Evolutionary conservation across 2,113 vertebrate genomes (phyloP).

Genomic region (Triplophysa siluroides): DNA sequence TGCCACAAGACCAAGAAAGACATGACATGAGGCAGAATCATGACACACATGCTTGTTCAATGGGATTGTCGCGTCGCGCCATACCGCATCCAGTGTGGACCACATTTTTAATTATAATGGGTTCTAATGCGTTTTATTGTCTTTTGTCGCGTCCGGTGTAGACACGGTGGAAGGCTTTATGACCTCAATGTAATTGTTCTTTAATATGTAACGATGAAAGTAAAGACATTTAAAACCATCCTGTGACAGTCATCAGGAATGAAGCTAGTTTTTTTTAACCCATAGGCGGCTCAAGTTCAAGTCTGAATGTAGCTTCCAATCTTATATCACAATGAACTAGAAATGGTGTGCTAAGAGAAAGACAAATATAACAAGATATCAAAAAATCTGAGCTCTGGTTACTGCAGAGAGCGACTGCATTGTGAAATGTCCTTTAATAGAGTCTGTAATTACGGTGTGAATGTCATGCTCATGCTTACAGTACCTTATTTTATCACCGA

Average conservation of each 20-base stretch:
- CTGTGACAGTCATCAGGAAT: conserved; percentile 3
- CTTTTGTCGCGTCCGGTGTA: no score
- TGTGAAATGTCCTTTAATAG: not conserved
- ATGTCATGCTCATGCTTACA: not conserved
- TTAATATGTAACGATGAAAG: not conserved
- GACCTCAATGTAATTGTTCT: conserved; percentile 5
- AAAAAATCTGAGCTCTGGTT: conserved; percentile 2
- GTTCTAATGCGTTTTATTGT: no score
- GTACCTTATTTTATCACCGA: not conserved
- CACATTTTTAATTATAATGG: no score
- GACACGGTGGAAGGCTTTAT: not conserved
- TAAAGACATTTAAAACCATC: not conserved
- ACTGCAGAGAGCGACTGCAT: not conserved
- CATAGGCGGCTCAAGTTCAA: not conserved
- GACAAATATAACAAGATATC: conserved; percentile 16
- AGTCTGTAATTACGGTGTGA: not conserved
- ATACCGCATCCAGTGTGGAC: no score
- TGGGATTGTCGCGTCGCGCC: no score
- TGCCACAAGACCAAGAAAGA: no score
- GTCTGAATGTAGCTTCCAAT: conserved; percentile 7
- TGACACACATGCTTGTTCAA: no score
- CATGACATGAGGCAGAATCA: no score
- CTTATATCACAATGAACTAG: not conserved
- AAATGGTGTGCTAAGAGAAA: conserved; percentile 13
- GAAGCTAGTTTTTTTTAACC: conserved; percentile 6